Evolutionary conservation across 2,888 invertebrate genomes (phyloP), one percentile per base, ranked within the genome.

Genomic region (Hirtodrosophila alboralis): DNA sequence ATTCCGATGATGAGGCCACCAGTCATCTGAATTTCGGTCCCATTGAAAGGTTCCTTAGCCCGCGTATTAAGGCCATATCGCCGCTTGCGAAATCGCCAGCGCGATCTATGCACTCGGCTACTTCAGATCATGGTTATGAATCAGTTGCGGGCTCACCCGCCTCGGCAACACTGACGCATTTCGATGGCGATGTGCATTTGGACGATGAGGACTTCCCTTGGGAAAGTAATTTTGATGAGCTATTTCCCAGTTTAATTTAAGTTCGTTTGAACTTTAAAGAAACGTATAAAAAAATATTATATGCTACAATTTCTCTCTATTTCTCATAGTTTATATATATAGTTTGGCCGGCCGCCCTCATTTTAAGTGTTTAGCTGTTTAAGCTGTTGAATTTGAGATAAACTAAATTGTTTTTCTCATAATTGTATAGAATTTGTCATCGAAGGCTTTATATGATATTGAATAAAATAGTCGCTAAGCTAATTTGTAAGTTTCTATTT

Each of bases 211-310:
- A 94, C 86, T 94, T 95, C 87, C 92, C 94, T 83, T 95, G 95
- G 95, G 94, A 94, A 86, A 94, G 93, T 86, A 94, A 94, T 76
- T 93, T 95, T 80, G 93, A 94, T 62, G 95, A 95, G 90, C 90
- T 96, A 75, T 96, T 96, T 90, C 95, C 96, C 28, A 93, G 93
- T 63, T 91, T 96, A 84, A 92, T 94, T 48, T 95, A 92, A 74
- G 9, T 28, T 37, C 33, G 3, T 3, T 31, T 13, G 9, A 14
- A 53, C 30, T 12, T 44, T 36, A 7, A 23, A 23, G 12, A 47
- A 28, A 51, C 31, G 59, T 30, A 27, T 28, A 65, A 78, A 75
- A 70, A 37, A 45, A 18, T 26, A 37, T 62, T 54, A 28, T 51
- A 62, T 40, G 28, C 49, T 59, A 23, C 34, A 36, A 33, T 38